Evolutionary conservation across 2,888 invertebrate genomes (phyloP).

Genomic region (Mythimna pallens): DNA sequence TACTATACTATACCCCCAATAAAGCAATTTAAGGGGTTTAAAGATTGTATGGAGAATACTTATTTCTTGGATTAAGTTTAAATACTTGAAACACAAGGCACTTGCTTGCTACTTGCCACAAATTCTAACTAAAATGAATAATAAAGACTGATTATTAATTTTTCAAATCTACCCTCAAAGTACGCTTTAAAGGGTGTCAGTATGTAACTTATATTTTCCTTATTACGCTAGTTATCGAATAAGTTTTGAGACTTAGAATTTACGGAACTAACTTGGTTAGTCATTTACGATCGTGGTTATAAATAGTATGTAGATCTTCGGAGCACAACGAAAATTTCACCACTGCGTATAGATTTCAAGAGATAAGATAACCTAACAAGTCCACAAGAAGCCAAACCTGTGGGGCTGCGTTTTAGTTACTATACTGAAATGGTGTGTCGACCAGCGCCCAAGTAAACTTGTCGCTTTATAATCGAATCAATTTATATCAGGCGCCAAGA

Average conservation of each 20-base stretch:
- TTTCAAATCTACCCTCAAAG: no score
- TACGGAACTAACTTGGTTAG: background rate
- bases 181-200: no score
- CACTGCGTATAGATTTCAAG: constrained; percentile 67
- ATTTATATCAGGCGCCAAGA: constrained; percentile 75
- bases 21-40: no score
- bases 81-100: no score
- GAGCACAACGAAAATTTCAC: constrained; percentile 62
- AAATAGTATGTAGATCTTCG: constrained; percentile 37
- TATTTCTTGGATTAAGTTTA: no score
- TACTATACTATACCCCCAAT: no score
- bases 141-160: no score
- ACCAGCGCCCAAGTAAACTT: constrained; percentile 73
- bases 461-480: constrained; percentile 78
- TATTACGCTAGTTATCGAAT: background rate
- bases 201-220: background rate
- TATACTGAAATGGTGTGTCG: constrained; percentile 69
- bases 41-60: no score
- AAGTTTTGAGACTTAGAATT: background rate
- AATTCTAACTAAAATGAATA: no score
- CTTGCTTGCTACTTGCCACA: no score
- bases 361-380: constrained; percentile 72
- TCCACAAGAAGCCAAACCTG: constrained; percentile 66
- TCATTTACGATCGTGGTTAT: constrained; percentile 11
- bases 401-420: constrained; percentile 66